Base-by-base conservation (phyloP, 1,140 invertebrate species). In the Bombus pascuorum region DNA sequence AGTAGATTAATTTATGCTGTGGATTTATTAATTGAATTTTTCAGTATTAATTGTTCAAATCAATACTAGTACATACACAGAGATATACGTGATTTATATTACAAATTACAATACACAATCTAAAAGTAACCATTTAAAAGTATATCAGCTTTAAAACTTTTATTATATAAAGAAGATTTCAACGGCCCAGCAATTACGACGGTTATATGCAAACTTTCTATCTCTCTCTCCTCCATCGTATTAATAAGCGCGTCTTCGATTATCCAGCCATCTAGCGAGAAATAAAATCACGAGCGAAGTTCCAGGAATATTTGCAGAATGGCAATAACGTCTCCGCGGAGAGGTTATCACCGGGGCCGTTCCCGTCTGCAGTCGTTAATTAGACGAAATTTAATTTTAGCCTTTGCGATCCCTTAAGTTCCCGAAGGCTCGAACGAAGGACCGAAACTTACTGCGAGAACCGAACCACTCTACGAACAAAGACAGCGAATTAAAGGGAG, bases 311-410 rank as follows among this genome's bases (percentile, higher is more conserved):
- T 65, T 80, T 25, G 13, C 32, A 37, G 75, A 53, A 81, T n/a
- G 34, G 75, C 72, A 77, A 83, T 75, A 88, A 83, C 72, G 59
- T 74, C 42, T 44, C 66, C 18, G 13, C 47, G n/a, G n/a, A 37
- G 59, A 28, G 76, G 81, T 77, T 72, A 86, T 84, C 86, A 76
- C 86, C 53, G 4, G 57, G 25, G 32, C 13, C 65, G 5, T 32
- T n/a, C 84, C 28, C 57, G 57, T 25, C 42, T 59, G 81, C 57
- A 73, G 74, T 83, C 86, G 89, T 91, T 91, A 91, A 91, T 91
- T 90, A 90, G 83, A 83, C 88, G 83, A 90, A 93, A 94, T 93
- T 94, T 93, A 93, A 94, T 93, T 93, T 92, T 88, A 83, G 85
- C 66, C 65, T 81, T 47, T 59, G 78, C 86, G 66, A 72, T 81